phyloP scores from a whole-genome alignment of 2,113 vertebrate genomes.

The Brachyhypopomus occidentalis region DNA sequence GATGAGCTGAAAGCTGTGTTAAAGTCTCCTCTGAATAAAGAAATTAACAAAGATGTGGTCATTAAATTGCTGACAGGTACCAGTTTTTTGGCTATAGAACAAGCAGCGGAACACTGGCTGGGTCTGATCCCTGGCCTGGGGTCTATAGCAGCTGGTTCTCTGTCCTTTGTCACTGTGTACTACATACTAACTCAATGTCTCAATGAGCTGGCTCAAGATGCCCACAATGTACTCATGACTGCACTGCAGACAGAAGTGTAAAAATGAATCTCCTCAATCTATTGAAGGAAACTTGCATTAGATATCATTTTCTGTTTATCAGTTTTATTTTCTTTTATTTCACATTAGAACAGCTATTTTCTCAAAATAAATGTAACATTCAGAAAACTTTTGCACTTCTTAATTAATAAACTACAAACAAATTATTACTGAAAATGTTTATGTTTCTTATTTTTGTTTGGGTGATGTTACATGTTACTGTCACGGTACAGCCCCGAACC shows the following conservation, averaged over 20 bases:
- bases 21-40: slow-evolving; percentile 59
- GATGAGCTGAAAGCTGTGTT: slow-evolving; percentile 66
- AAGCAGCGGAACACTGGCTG: slow-evolving; percentile 58
- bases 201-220: slow-evolving; percentile 64
- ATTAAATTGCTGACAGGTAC: slow-evolving; percentile 63
- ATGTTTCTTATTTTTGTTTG: too few relatives aligned
- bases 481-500: too few relatives aligned
- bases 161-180: slow-evolving; percentile 66
- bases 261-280: background rate
- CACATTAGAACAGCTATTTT: too few relatives aligned
- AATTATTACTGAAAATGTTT: too few relatives aligned
- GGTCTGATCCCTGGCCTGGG: slow-evolving; percentile 65
- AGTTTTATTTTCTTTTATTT: too few relatives aligned
- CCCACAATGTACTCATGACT: slow-evolving; percentile 65
- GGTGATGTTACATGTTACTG: too few relatives aligned
- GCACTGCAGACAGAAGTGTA: slow-evolving; percentile 59
- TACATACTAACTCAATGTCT: slow-evolving; percentile 65
- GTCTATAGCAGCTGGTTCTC: slow-evolving; percentile 58
- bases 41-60: slow-evolving; percentile 58
- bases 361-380: too few relatives aligned
- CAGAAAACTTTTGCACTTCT: too few relatives aligned
- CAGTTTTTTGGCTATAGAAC: slow-evolving; percentile 22
- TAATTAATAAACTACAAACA: too few relatives aligned
- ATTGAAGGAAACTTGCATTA: too few relatives aligned
- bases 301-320: too few relatives aligned